These are phyloP conservation scores for Epinotia bilunana DNA, from an alignment of 2,888 invertebrate species.

Conservation along the genomic window DNA sequence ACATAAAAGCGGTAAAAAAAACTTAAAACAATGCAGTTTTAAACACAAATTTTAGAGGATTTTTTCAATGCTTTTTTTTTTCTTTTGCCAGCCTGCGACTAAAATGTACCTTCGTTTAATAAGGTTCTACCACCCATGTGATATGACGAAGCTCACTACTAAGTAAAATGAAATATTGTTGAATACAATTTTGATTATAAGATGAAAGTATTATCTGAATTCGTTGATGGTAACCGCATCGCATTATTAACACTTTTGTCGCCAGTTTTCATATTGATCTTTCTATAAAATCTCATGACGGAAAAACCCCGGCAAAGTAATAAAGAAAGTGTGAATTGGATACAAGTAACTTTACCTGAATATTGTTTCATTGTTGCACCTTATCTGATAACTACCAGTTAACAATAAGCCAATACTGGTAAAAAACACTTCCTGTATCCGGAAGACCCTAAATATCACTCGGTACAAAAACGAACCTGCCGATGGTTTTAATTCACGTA, in stretches of 20 bases:
- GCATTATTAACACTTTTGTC: neutral
- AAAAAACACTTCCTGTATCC: constrained; percentile 18
- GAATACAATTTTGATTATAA: too few species aligned
- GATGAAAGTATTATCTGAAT: too few species aligned
- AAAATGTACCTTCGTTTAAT: too few species aligned
- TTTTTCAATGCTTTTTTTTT: too few species aligned
- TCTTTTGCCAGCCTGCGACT: too few species aligned
- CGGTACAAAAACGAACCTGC: neutral
- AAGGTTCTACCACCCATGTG: too few species aligned
- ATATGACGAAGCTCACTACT: too few species aligned
- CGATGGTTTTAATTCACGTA: neutral
- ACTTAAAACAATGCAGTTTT: too few species aligned
- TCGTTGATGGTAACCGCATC: too few species aligned
- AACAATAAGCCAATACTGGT: constrained; percentile 13
- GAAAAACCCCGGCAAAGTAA: constrained; percentile 20
- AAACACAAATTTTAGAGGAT: too few species aligned
- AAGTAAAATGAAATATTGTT: too few species aligned
- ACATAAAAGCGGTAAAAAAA: neutral
- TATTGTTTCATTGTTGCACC: neutral
- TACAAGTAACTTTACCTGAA: constrained; percentile 28
- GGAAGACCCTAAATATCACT: neutral
- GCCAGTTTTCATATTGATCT: neutral
- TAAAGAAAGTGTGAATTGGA: constrained; percentile 28
- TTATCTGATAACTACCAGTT: constrained; percentile 8
- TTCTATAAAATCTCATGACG: neutral